Evolutionary conservation across 1,140 invertebrate species (phyloP).

Genomic region (Sipha flava): DNA sequence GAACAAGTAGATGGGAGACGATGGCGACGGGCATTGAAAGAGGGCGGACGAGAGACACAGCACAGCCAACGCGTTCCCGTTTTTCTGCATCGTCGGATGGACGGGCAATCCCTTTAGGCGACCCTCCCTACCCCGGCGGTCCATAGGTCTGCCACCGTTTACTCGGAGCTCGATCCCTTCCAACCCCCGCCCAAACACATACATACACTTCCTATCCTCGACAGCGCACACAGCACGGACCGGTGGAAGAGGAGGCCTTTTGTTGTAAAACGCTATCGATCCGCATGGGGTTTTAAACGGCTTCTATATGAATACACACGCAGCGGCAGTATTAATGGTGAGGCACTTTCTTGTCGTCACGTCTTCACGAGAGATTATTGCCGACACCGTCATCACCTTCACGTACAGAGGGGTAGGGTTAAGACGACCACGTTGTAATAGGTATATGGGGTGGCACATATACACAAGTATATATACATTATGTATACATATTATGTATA

Average conservation of each 20-base stretch:
- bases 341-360: background rate
- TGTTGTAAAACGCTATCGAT: conserved; percentile 32
- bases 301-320: conserved; percentile 12
- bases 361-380: conserved; percentile 1
- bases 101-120: conserved; percentile 14
- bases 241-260: background rate
- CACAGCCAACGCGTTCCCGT: background rate
- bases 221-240: background rate
- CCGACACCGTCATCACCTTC: background rate
- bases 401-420: too few relatives aligned
- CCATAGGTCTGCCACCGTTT: background rate
- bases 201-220: background rate
- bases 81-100: conserved; percentile 27
- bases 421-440: too few relatives aligned
- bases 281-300: conserved; percentile 22
- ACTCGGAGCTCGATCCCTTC: background rate
- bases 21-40: background rate
- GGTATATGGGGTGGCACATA: too few relatives aligned
- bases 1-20: background rate
- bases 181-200: background rate
- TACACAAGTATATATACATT: too few relatives aligned
- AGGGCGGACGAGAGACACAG: background rate
- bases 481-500: too few relatives aligned
- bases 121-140: background rate
- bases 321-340: conserved; percentile 10